Base-by-base conservation (phyloP, 2,113 vertebrate species). In the Pteronura brasiliensis region DNA sequence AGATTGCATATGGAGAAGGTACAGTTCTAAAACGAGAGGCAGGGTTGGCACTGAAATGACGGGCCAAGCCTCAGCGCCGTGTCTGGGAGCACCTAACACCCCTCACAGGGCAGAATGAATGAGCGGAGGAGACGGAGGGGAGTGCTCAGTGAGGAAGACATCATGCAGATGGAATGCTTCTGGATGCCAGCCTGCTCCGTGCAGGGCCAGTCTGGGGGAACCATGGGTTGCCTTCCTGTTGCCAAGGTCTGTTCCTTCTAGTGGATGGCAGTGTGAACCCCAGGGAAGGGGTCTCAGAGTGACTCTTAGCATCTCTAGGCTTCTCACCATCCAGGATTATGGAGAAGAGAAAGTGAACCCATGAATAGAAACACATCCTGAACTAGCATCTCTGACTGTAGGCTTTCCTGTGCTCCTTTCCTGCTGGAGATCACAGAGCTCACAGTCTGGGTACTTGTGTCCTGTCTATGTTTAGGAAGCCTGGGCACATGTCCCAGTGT, bases 361-460 rank as follows among this genome's bases (percentile, higher is more conserved):
- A 47, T 31, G 2, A 2, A 31, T 76, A 14, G 17, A 47, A 77
- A 47, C 42, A 36, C 14, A 27, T 80, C 23, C 1, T 74, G 27
- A 74, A 52, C 39, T 59, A 15, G 39, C 21, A 0, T 7, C 20
- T 47, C 20, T 47, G 39, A 15, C 47, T 47, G 1, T 63, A 52
- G 72, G 39, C 44, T 67, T 36, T 63, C 67, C 17, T 25, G 7
- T 4, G 3, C 27, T 39, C 55, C 29, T 82, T 77, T 59, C 27
- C 20, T 49, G 29, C 94, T 36, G 4, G 31, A 77, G 14, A n/a
- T 31, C 65, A 8, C 1, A 1, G 31, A 11, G 57, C 65, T 57
- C 1, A 0, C 23, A 27, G 5, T 49, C 67, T 31, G 29, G 10
- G 25, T 13, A 1, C 6, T 34, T 3, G 1, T 10, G 63, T 57